Evolutionary conservation across 1,140 invertebrate species (phyloP), one percentile per base, ranked within the genome.

Genomic region (Steinernema feltiae): DNA sequence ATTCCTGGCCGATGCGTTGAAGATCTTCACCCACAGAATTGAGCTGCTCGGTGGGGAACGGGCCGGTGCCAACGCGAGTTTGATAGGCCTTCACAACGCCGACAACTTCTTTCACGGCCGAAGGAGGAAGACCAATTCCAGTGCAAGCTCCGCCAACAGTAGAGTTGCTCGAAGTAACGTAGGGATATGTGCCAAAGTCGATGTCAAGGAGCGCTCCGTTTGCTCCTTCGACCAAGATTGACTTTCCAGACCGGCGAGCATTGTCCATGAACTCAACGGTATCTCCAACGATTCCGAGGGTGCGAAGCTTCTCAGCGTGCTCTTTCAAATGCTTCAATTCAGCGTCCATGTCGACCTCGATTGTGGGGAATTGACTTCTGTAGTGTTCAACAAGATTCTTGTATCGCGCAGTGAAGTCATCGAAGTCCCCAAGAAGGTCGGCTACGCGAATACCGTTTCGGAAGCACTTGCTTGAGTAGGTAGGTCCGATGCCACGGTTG

Each of bases 41-140:
- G 41, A 84, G 71, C 24, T 82, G 88, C 88, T 99, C 97, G 0
- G 96, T 98, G 7, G 97, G 97, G 86, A 99, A 99, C 21, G 95
- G 95, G 1, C 97, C 97, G 87, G 94, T 93, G 12, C 97, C 97
- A 0, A 99, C 97, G 79, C 97, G 90, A 0, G 97, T 99, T 24
- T 95, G 95, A 87, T 99, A 99, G 0, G 96, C 96, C 88, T 99
- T 99, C 0, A 98, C 94, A 17, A 99, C 95, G 69, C 97, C 97
- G 84, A 95, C 91, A 15, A 99, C 92, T 48, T 95, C 91, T 0
- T 93, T 94, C 80, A 99, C 93, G 48, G 91, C 90, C 82, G 89
- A 90, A 1, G 96, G 95, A 1, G 96, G 94, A 77, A 99, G 88
- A 18, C 97, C 97, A 15, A 99, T 89, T 0, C 97, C 97, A 0